Conservation (phyloP, 2,888 invertebrate genomes). For the Euproctis similis region DNA sequence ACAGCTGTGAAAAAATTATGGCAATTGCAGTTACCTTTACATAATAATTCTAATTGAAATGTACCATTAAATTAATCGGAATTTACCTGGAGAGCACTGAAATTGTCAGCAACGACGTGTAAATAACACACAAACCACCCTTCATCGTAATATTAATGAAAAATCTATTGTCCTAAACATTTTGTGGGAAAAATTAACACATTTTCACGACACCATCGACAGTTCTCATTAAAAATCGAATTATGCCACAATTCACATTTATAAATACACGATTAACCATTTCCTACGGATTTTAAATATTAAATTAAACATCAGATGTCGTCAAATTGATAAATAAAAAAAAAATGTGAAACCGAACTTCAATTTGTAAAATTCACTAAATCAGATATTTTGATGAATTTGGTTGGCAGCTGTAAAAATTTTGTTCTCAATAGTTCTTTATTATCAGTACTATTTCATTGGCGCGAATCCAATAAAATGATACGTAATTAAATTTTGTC, state of each 20-base stretch:
- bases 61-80: slow-evolving; percentile 1
- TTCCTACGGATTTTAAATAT: too few relatives aligned
- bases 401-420: slow-evolving; percentile 26
- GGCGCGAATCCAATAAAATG: too few relatives aligned
- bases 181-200: slow-evolving; percentile 65
- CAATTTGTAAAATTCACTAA: slow-evolving; percentile 37
- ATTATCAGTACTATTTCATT: too few relatives aligned
- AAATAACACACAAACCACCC: slow-evolving; percentile 74
- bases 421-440: slow-evolving; percentile 21
- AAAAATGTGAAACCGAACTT: slow-evolving; percentile 35
- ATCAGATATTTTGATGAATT: slow-evolving; percentile 36
- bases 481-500: too few relatives aligned
- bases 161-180: slow-evolving; percentile 68
- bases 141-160: slow-evolving; percentile 76
- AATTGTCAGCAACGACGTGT: slow-evolving; percentile 77
- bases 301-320: slow-evolving; percentile 30
- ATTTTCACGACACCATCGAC: slow-evolving; percentile 44
- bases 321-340: slow-evolving; percentile 24
- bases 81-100: slow-evolving; percentile 76
- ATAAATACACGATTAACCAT: slow-evolving; percentile 20
- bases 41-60: background rate
- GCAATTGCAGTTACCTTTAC: slow-evolving; percentile 5
- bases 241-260: slow-evolving; percentile 26
- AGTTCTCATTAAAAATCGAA: slow-evolving; percentile 23
- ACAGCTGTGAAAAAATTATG: slow-evolving; percentile 59